Evolutionary conservation across 2,888 invertebrate species (phyloP), one percentile per base, ranked within the genome.

Genomic region (Hartigia nigra): DNA sequence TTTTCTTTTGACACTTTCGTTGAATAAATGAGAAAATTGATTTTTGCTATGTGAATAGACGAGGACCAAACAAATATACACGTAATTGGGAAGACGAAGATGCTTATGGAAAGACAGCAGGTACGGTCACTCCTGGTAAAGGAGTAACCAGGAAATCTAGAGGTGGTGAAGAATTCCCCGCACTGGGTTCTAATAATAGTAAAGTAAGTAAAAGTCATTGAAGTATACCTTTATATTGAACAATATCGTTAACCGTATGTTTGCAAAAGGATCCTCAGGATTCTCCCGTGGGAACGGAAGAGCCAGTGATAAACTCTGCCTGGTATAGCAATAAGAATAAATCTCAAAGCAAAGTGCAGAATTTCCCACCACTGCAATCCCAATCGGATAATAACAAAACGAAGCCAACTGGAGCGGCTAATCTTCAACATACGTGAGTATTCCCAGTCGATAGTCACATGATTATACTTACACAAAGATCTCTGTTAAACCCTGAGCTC

Each of bases 11-110:
- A 9, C 9, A 9, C 9, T 55, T 23, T 23, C 2, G 0, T 23
- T 23, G 23, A 23, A 9, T 55, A 55, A 55, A 5, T 55, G 55
- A 9, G 23, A 55, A 55, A 55, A 55, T 55, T 55, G 23, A 23
- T 9, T 23, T 55, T 55, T 55, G 2, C 32, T 3, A 70, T 74
- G 76, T 80, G 84, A 85, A 74, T 88, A 96, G 96, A 0, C 96
- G 98, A 78, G 97, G 98, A 0, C 98, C 98, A 0, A 97, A 96
- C 90, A 98, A 97, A 91, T 98, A 98, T 91, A 97, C 96, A 0
- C 94, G 98, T 14, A 97, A 97, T 80, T 98, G 98, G 97, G 97
- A 98, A 89, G 98, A 98, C 89, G 97, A 97, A 90, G 96, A 96
- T 88, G 98, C 98, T 0, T 98, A 98, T 90, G 93, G 94, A 32